These are phyloP conservation scores for Athene cunicularia DNA, from an alignment of 2,113 vertebrate species.

Conservation along the genomic window DNA sequence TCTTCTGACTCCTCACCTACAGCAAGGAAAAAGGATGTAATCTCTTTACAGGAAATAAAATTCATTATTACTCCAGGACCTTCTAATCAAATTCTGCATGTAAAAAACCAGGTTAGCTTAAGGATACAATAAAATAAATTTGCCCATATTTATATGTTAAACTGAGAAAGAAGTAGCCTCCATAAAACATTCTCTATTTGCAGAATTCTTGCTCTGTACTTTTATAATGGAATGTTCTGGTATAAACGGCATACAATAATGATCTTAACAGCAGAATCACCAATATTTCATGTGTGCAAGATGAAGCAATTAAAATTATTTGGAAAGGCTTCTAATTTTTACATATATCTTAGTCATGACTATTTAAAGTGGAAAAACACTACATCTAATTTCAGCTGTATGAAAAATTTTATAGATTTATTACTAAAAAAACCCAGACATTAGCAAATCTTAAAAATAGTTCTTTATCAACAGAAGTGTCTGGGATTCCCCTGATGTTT, in stretches of 20 bases:
- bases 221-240: not conserved
- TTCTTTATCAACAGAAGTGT: not conserved
- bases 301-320: not conserved
- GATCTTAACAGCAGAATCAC: not conserved
- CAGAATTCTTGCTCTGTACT: not conserved
- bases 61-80: not conserved
- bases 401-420: not conserved
- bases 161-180: not conserved
- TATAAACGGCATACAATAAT: not conserved
- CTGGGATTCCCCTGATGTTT: not conserved
- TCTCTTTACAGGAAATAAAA: not conserved
- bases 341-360: not conserved
- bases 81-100: not conserved
- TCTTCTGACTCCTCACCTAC: conserved; percentile 74
- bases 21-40: not conserved
- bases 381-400: not conserved
- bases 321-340: not conserved
- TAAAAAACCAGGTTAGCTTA: not conserved
- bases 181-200: not conserved
- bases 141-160: not conserved
- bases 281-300: not conserved
- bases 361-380: not conserved
- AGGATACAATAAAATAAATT: not conserved
- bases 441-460: not conserved
- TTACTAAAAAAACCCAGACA: not conserved